These are phyloP conservation scores for Sebastes minor DNA, from an alignment of 2,797 vertebrate species.

Conservation along the genomic window DNA sequence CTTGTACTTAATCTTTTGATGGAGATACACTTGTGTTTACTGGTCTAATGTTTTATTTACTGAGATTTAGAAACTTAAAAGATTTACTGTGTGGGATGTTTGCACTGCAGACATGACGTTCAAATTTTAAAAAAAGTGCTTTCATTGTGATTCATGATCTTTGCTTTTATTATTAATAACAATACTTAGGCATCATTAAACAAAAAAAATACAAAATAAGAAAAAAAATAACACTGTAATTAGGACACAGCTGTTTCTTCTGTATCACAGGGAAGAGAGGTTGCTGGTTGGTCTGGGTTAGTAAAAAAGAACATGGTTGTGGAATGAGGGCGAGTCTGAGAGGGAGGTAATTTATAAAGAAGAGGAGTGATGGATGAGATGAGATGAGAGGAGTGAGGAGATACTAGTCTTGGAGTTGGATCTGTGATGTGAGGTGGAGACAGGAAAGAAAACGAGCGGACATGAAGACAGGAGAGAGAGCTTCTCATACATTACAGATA, in stretches of 20 bases:
- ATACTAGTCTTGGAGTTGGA: not conserved
- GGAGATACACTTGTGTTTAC: not conserved
- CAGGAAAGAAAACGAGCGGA: constrained; percentile 48
- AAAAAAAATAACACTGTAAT: constrained; percentile 74
- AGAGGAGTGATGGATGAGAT: constrained; percentile 29
- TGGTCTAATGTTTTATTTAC: not conserved
- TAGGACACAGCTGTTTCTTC: constrained; percentile 61
- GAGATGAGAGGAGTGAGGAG: constrained; percentile 7
- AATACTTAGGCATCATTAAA: constrained; percentile 75
- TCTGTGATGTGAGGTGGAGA: constrained; percentile 39
- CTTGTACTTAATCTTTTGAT: no score
- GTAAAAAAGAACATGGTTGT: constrained; percentile 56
- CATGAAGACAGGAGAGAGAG: constrained; percentile 49
- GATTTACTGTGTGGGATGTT: not conserved
- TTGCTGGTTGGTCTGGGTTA: constrained; percentile 69
- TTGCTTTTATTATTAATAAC: constrained; percentile 78
- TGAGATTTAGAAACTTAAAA: not conserved
- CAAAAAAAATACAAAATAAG: constrained; percentile 56
- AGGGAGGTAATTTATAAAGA: constrained; percentile 16
- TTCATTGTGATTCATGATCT: constrained; percentile 63
- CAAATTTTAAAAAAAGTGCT: constrained; percentile 2
- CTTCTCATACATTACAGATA: constrained; percentile 68
- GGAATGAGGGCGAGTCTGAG: constrained; percentile 53
- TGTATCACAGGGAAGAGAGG: constrained; percentile 54
- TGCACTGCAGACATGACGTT: not conserved